Evolutionary conservation across 2,888 invertebrate species (phyloP).

Genomic region (Brachylomia viminalis): DNA sequence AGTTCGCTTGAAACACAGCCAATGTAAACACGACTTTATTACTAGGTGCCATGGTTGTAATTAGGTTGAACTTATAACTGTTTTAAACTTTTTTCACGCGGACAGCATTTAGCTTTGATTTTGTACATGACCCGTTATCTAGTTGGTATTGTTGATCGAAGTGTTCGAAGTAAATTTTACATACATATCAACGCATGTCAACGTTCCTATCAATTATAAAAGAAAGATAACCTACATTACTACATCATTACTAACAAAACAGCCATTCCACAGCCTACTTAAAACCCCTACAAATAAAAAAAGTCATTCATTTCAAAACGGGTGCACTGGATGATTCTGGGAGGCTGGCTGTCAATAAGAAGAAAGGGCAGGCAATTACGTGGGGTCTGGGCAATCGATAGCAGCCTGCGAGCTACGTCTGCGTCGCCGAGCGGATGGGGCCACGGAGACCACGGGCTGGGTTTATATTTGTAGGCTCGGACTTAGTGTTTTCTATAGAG

Average conservation of each 20-base stretch:
- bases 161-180: not conserved
- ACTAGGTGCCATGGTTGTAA: too few relatives aligned
- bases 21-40: too few relatives aligned
- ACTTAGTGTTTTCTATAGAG: not conserved
- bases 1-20: too few relatives aligned
- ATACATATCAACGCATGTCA: not conserved
- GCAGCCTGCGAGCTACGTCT: conserved; percentile 72
- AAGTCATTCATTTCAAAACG: conserved; percentile 65
- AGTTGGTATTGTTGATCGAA: too few relatives aligned
- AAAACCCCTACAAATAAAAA: conserved; percentile 37
- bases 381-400: conserved; percentile 78
- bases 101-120: too few relatives aligned
- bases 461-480: conserved; percentile 14
- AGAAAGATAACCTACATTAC: not conserved
- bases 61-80: too few relatives aligned
- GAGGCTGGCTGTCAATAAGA: conserved; percentile 80
- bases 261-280: conserved; percentile 9
- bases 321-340: conserved; percentile 70
- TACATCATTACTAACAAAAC: not conserved
- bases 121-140: too few relatives aligned
- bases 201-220: not conserved
- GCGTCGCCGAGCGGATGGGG: conserved; percentile 64
- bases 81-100: too few relatives aligned
- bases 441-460: conserved; percentile 52
- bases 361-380: conserved; percentile 84